phyloP scores from a whole-genome alignment of 1,140 invertebrate species.

The Sycobia sp. region DNA sequence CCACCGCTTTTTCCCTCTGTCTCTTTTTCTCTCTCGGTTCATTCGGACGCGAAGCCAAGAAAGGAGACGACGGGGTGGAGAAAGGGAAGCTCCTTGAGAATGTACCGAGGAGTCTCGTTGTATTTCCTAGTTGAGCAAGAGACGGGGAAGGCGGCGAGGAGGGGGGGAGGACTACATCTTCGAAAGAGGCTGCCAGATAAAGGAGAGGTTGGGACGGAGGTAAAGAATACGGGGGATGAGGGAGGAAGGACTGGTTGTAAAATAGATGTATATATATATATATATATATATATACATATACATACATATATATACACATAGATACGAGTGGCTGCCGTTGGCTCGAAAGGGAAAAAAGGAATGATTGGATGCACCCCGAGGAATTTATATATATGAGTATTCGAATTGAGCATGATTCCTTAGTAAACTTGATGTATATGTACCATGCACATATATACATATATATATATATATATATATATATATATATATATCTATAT shows the following conservation, averaged over 20 bases:
- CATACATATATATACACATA: too few relatives aligned
- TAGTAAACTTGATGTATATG: too few relatives aligned
- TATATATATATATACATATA: too few relatives aligned
- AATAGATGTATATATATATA: slow-evolving; percentile 22
- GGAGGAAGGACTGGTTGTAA: slow-evolving; percentile 24
- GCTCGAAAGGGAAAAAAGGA: slow-evolving; percentile 19
- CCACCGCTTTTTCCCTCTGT: too few relatives aligned
- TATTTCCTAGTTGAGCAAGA: slow-evolving; percentile 28
- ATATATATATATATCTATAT: too few relatives aligned
- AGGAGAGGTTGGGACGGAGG: too few relatives aligned
- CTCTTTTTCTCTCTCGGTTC: slow-evolving; percentile 28
- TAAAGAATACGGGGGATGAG: too few relatives aligned
- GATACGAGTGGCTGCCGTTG: too few relatives aligned
- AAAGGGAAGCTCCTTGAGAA: neutral
- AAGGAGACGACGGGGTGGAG: neutral
- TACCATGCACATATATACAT: too few relatives aligned
- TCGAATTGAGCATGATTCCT: too few relatives aligned
- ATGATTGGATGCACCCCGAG: slow-evolving; percentile 27
- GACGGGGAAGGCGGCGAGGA: too few relatives aligned
- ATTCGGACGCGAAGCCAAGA: slow-evolving; percentile 3
- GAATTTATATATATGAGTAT: slow-evolving; percentile 29
- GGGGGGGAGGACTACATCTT: slow-evolving; percentile 31
- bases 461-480: too few relatives aligned
- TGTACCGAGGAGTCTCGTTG: slow-evolving; percentile 7
- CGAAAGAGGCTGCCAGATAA: slow-evolving; percentile 14